Evolutionary conservation across 2,888 invertebrate genomes (phyloP).

Genomic region (Colletes collaris): DNA sequence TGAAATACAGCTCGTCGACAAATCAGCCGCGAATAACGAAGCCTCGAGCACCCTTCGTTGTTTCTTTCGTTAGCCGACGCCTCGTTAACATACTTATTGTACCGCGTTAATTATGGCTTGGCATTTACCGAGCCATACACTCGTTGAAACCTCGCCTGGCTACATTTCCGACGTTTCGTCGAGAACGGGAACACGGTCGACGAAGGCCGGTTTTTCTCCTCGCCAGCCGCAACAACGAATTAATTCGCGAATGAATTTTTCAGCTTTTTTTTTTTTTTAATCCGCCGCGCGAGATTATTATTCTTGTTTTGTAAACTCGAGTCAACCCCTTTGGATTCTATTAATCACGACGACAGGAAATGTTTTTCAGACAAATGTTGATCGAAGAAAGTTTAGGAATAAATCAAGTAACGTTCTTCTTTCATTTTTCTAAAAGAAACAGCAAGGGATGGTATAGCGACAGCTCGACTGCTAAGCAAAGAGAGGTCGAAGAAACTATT

Average conservation of each 20-base stretch:
- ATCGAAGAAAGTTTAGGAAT: no score
- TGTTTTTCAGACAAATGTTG: no score
- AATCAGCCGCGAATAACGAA: slow-evolving; percentile 1
- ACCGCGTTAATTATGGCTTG: slow-evolving; percentile 54
- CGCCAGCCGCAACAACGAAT: neutral
- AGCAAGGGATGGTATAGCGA: no score
- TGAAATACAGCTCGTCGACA: neutral
- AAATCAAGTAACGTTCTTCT: no score
- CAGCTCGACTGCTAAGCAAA: neutral
- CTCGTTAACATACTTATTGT: slow-evolving; percentile 58
- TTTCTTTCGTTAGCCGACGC: slow-evolving; percentile 36
- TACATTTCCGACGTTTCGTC: slow-evolving; percentile 23
- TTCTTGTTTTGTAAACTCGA: neutral
- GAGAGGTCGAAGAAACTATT: slow-evolving; percentile 18
- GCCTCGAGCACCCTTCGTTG: neutral
- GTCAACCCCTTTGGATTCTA: neutral
- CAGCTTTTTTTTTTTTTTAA: neutral
- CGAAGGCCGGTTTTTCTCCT: neutral
- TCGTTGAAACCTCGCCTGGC: slow-evolving; percentile 12
- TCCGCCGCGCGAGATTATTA: neutral
- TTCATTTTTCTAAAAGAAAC: no score
- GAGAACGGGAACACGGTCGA: neutral
- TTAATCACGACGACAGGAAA: no score
- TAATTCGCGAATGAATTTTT: slow-evolving; percentile 1
- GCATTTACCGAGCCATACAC: slow-evolving; percentile 29